Conservation (phyloP, 2,797 vertebrate species). For the Poecilia velifera region DNA sequence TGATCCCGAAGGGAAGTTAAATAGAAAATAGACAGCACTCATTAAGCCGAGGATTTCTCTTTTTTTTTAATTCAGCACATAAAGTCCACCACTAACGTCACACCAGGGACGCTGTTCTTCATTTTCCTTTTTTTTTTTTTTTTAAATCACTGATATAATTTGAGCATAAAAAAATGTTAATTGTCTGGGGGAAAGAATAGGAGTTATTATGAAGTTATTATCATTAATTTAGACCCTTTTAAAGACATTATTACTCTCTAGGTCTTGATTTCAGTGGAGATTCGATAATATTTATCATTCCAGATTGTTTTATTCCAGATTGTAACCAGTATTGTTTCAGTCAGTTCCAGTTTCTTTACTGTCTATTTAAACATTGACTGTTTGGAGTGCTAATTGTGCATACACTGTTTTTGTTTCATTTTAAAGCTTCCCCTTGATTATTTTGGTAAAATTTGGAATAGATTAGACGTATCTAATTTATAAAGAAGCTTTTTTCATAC, state of each 20-base stretch:
- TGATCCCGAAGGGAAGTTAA: too few relatives aligned
- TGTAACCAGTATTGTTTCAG: too few relatives aligned
- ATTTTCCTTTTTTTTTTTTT: neutral
- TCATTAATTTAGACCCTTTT: neutral
- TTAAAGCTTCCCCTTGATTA: too few relatives aligned
- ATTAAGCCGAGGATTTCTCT: neutral
- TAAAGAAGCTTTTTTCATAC: too few relatives aligned
- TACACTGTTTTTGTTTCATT: too few relatives aligned
- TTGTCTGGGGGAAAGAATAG: neutral
- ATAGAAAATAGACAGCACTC: neutral
- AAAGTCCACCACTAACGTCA: neutral
- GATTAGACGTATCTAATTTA: too few relatives aligned
- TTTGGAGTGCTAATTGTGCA: too few relatives aligned
- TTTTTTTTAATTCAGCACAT: neutral
- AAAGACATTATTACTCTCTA: neutral
- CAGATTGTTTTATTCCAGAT: too few relatives aligned
- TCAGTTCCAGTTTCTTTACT: too few relatives aligned
- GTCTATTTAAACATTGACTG: too few relatives aligned
- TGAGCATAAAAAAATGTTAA: neutral
- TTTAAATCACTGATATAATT: neutral
- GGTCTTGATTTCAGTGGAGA: neutral
- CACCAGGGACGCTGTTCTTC: neutral
- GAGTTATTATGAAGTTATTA: neutral
- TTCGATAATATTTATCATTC: too few relatives aligned
- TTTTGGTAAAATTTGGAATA: too few relatives aligned